Evolutionary conservation across 2,797 vertebrate genomes (phyloP), one percentile per base, ranked within the genome.

Genomic region (Chromobotia macracanthus): DNA sequence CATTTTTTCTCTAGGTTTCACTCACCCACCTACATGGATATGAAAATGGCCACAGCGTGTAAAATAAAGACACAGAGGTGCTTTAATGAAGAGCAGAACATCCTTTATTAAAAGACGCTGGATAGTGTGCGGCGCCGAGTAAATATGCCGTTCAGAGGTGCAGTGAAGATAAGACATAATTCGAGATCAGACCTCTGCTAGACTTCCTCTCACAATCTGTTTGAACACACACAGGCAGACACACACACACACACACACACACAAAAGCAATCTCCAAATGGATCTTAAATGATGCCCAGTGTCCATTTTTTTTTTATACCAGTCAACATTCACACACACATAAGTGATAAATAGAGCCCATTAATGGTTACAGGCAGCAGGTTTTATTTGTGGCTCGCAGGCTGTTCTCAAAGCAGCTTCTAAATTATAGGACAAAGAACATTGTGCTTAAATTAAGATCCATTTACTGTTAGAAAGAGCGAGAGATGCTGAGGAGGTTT

Each of bases 361-460:
- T 87, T 89, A 86, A 77, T 85, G 84, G 79, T 86, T 87, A 87
- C 44, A 46, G 65, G 77, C 80, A 80, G n/a, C 19, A 7, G 41
- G 23, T 80, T 87, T 71, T 86, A 83, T 89, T 90, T 91, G 87
- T 87, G 87, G 83, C 56, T 80, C 53, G 74, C 80, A 69, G 71
- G 77, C 77, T 83, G 84, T 84, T 86, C 79, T 58, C 84, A 85
- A 87, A 90, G 82, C 77, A 64, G 85, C 86, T 87, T 86, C 86
- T 92, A 91, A 91, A 91, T 91, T 90, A 92, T 91, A 87, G 91
- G 92, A 91, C 89, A 90, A 89, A 88, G 86, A 86, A 89, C 89
- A 87, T 84, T 60, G 83, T 21, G 83, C 90, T 87, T 92, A 89
- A 91, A 91, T 92, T 90, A 93, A 87, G 85, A 90, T 74, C 68